Conservation (phyloP, 2,888 invertebrate genomes). For the Dolomedes plantarius region DNA sequence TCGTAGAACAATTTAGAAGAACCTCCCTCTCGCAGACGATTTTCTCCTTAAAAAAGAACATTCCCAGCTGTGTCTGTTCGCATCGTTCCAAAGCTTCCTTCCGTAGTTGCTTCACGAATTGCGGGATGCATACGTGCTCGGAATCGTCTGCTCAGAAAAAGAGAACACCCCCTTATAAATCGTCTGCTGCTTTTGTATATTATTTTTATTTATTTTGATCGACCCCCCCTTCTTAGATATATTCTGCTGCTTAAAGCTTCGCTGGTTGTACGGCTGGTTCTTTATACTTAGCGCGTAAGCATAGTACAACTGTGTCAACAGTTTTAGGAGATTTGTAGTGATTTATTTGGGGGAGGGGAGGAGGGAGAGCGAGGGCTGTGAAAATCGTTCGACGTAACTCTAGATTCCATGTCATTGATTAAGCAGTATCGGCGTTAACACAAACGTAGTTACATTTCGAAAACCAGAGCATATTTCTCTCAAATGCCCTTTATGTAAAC, state of each 20-base stretch:
- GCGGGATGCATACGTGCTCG: slow-evolving; percentile 52
- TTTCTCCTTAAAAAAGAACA: slow-evolving; percentile 66
- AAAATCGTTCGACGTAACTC: neutral
- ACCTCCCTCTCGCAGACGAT: slow-evolving; percentile 56
- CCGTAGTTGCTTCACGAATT: slow-evolving; percentile 59
- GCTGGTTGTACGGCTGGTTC: slow-evolving; percentile 28
- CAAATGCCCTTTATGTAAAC: neutral
- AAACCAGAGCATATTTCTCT: neutral
- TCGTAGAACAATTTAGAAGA: slow-evolving; percentile 60
- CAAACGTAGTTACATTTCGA: neutral
- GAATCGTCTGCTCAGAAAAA: slow-evolving; percentile 59
- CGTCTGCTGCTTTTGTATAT: slow-evolving; percentile 65
- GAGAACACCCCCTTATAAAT: slow-evolving; percentile 57
- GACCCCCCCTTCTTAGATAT: slow-evolving; percentile 33
- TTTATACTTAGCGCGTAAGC: slow-evolving; percentile 44
- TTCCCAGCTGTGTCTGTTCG: slow-evolving; percentile 70
- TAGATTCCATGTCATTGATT: neutral
- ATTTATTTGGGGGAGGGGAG: slow-evolving; percentile 39
- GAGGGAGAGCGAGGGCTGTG: neutral
- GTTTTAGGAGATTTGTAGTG: slow-evolving; percentile 64
- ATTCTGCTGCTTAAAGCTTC: slow-evolving; percentile 56
- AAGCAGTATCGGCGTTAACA: slow-evolving; percentile 5
- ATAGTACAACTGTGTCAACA: slow-evolving; percentile 59
- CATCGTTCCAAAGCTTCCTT: slow-evolving; percentile 52
- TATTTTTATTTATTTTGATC: slow-evolving; percentile 61